Evolutionary conservation across 2,113 vertebrate species (phyloP).

Genomic region (Bombycilla garrulus): DNA sequence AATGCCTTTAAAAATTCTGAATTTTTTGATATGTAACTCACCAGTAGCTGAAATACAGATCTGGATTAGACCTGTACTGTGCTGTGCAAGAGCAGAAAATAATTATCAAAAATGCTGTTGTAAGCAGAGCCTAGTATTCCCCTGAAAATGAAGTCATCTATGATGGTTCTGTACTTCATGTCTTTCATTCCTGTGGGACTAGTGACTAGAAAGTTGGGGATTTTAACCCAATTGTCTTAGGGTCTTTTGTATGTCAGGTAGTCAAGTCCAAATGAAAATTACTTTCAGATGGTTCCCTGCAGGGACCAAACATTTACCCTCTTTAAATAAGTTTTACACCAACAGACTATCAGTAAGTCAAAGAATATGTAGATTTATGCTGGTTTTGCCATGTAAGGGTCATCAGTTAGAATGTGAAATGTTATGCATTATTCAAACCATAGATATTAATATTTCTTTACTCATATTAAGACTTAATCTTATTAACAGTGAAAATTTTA

Average conservation of each 20-base stretch:
- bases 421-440: slow-evolving; percentile 68
- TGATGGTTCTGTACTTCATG: not conserved
- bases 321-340: slow-evolving; percentile 69
- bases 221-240: slow-evolving; percentile 35
- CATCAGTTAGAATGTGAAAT: slow-evolving; percentile 63
- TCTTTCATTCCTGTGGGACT: not conserved
- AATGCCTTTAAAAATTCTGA: not conserved
- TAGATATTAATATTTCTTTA: slow-evolving; percentile 70
- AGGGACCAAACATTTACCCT: slow-evolving; percentile 67
- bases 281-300: slow-evolving; percentile 30
- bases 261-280: slow-evolving; percentile 46
- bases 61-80: not conserved
- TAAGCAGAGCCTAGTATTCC: not conserved
- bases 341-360: slow-evolving; percentile 58
- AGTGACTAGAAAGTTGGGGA: not conserved
- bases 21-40: not conserved
- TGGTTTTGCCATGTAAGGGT: slow-evolving; percentile 50
- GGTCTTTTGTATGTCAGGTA: slow-evolving; percentile 24
- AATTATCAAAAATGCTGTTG: not conserved
- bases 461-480: slow-evolving; percentile 72
- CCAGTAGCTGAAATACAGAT: not conserved
- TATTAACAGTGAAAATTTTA: slow-evolving; percentile 75
- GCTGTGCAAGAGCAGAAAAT: not conserved
- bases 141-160: not conserved
- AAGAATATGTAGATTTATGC: slow-evolving; percentile 70